Evolutionary conservation across 2,888 invertebrate genomes (phyloP), one percentile per base, ranked within the genome.

Genomic region (Stictocephala bisonia): DNA sequence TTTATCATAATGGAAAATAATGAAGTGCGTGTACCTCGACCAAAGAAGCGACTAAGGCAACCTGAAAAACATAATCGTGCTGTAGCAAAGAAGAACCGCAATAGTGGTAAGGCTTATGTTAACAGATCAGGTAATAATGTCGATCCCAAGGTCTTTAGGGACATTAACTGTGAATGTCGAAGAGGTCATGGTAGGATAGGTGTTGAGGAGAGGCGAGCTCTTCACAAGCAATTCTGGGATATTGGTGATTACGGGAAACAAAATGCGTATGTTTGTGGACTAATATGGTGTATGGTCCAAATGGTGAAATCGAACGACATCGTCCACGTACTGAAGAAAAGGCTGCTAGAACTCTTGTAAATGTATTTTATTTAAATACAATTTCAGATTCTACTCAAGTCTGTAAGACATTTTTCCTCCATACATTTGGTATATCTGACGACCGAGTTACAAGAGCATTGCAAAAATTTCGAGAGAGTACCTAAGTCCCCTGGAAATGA

Each of bases 401-500:
- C 9, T 44, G 44, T 44, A 44, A 44, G 15, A 44, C 9, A n/a
- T 44, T 44, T 44, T 44, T 44, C 9, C 44, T 44, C 15, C 9
- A 44, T 9, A 44, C 44, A n/a, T 44, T 44, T 44, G 44, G 44
- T n/a, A 44, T 44, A n/a, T 44, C 44, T 15, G 44, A 44, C 15
- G 44, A 15, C 44, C 9, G 44, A 58, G 58, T 60, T 60, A 31
- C 35, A 31, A 60, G 60, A 31, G 60, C 35, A 20, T 60, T 60
- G 35, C 29, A 31, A 31, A 60, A 60, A 18, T 60, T 31, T 20
- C 60, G 31, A 60, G 60, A 60, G 40, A 31, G 60, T 18, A n/a
- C n/a, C n/a, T n/a, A 60, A 60, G 60, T 31, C 60, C 60, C 60
- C 60, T 60, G 60, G 60, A 20, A 60, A 22, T 60, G 60, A 60